Evolutionary conservation across 2,113 vertebrate genomes (phyloP).

Genomic region (Chloropsis cyanopogon): DNA sequence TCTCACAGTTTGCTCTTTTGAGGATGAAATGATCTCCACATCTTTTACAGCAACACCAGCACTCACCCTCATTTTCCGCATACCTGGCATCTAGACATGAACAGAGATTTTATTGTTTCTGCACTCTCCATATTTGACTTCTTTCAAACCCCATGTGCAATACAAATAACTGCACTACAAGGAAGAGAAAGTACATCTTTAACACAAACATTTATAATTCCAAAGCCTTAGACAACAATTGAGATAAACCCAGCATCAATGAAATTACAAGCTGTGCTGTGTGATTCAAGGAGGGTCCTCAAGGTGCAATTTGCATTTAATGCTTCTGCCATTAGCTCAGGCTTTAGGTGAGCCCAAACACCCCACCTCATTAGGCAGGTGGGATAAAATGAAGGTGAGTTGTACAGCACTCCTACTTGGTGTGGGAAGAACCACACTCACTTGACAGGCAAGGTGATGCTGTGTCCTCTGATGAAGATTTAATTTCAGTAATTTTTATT

Average conservation of each 20-base stretch:
- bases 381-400: not conserved
- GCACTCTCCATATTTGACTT: not conserved
- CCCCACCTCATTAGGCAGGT: not conserved
- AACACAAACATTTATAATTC: constrained; percentile 9
- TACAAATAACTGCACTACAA: not conserved
- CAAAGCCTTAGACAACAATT: not conserved
- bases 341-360: not conserved
- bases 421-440: not conserved
- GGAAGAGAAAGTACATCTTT: not conserved
- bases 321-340: not conserved
- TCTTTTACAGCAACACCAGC: not conserved
- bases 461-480: not conserved
- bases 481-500: not conserved
- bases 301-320: constrained; percentile 8
- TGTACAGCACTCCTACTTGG: not conserved
- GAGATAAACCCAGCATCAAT: not conserved
- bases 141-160: not conserved
- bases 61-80: not conserved
- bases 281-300: not conserved
- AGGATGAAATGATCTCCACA: not conserved
- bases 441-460: not conserved
- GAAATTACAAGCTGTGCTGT: not conserved
- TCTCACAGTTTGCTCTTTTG: not conserved
- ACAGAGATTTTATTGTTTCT: not conserved
- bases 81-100: not conserved